These are phyloP conservation scores for Zootermopsis nevadensis DNA, from an alignment of 2,888 invertebrate genomes.

Conservation along the genomic window DNA sequence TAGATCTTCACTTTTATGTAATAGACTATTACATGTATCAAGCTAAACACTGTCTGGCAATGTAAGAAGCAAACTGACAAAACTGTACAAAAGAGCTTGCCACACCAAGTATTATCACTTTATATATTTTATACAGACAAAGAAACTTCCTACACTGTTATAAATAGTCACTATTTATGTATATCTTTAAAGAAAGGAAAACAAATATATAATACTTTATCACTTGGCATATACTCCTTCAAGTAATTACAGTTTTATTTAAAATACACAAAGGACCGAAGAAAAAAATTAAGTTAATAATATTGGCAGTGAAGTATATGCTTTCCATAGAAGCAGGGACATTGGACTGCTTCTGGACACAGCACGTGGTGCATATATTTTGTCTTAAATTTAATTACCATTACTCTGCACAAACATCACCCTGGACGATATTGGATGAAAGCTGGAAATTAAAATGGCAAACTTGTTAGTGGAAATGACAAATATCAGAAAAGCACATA, in stretches of 20 bases:
- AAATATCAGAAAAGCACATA: no score
- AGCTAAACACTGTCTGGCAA: background rate
- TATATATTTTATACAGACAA: conserved; percentile 20
- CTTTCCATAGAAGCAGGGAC: conserved; percentile 11
- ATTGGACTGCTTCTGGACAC: conserved; percentile 9
- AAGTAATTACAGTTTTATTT: conserved; percentile 15
- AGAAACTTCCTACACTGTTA: conserved; percentile 18
- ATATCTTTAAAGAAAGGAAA: conserved; percentile 20
- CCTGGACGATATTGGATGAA: background rate
- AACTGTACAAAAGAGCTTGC: conserved; percentile 16
- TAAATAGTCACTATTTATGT: conserved; percentile 33
- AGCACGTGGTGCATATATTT: background rate
- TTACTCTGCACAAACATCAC: background rate
- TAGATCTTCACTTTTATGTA: background rate
- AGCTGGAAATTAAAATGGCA: background rate
- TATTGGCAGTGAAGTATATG: conserved; percentile 43
- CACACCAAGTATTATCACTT: conserved; percentile 25
- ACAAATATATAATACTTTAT: conserved; percentile 42
- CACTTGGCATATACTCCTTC: conserved; percentile 39
- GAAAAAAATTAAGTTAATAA: conserved; percentile 32
- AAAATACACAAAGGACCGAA: conserved; percentile 24
- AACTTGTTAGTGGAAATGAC: no score
- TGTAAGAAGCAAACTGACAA: background rate
- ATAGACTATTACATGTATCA: background rate
- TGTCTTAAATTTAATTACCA: background rate